Evolutionary conservation across 1,140 invertebrate genomes (phyloP).

Genomic region (Diachasma alloeum): DNA sequence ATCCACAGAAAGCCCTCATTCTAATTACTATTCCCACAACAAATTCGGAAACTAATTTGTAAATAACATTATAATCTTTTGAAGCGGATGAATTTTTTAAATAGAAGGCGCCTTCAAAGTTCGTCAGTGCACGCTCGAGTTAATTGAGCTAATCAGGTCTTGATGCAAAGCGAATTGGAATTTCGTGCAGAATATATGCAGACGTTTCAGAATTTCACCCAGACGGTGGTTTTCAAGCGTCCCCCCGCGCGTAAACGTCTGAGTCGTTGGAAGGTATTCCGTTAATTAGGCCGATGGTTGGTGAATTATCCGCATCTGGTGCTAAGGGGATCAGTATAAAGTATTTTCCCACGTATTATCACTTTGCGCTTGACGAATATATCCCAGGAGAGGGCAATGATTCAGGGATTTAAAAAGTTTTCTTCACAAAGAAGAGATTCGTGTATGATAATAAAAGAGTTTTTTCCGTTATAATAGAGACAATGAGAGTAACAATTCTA

Average conservation of each 20-base stretch:
- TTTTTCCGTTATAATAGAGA: no score
- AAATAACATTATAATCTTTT: background rate
- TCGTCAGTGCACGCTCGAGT: background rate
- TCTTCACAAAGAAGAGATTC: no score
- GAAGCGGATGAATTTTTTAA: background rate
- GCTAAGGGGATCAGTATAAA: background rate
- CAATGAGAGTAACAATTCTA: background rate
- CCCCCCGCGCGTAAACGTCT: background rate
- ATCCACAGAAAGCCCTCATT: no score
- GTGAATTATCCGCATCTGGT: background rate
- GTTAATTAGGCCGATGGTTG: background rate
- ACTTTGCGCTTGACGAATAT: background rate
- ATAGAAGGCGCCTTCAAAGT: background rate
- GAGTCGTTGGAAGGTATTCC: background rate
- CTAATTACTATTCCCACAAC: no score
- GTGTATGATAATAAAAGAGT: no score
- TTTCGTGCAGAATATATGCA: background rate
- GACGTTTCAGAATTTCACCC: background rate
- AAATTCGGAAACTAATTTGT: background rate
- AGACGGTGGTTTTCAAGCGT: background rate
- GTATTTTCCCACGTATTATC: background rate
- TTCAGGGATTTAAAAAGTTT: no score
- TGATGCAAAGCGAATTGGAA: background rate
- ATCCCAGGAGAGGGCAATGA: no score
- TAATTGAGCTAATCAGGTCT: background rate